Percentiles rank a stretch among this genome's conserved stretches.
Conservation (phyloP, 2,888 invertebrate genomes). For the Incurvaria masculella region DNA sequence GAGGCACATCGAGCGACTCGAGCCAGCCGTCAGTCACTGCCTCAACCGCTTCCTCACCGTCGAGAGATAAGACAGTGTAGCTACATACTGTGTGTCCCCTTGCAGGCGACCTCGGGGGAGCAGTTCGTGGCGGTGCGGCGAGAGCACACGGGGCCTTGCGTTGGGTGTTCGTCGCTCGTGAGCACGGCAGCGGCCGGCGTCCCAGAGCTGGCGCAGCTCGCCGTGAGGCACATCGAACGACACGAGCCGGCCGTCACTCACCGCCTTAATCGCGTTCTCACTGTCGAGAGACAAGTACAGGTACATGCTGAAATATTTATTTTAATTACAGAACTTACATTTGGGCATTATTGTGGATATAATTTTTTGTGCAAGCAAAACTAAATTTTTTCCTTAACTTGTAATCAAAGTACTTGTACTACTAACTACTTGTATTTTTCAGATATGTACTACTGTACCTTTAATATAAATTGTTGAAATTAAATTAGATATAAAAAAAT, state of each 20-base stretch:
- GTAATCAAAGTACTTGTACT: no score
- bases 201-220: conserved; percentile 40
- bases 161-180: conserved; percentile 52
- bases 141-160: conserved; percentile 31
- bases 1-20: conserved; percentile 40
- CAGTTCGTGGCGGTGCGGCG: conserved; percentile 49
- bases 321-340: no score
- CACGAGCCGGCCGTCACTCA: conserved; percentile 37
- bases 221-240: conserved; percentile 42
- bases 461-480: no score
- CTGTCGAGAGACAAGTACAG: conserved; percentile 57
- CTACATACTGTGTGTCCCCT: conserved; percentile 14
- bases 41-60: conserved; percentile 44
- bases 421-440: no score
- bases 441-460: no score
- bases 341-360: no score
- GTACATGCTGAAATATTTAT: no score
- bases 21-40: conserved; percentile 39
- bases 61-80: conserved; percentile 58
- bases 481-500: no score
- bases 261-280: conserved; percentile 37
- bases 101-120: conserved; percentile 45
- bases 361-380: no score
- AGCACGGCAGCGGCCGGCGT: conserved; percentile 51
- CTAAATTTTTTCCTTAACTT: no score